These are phyloP conservation scores for Coptodon bakossiorum DNA, from an alignment of 2,113 vertebrate species.

Conservation along the genomic window DNA sequence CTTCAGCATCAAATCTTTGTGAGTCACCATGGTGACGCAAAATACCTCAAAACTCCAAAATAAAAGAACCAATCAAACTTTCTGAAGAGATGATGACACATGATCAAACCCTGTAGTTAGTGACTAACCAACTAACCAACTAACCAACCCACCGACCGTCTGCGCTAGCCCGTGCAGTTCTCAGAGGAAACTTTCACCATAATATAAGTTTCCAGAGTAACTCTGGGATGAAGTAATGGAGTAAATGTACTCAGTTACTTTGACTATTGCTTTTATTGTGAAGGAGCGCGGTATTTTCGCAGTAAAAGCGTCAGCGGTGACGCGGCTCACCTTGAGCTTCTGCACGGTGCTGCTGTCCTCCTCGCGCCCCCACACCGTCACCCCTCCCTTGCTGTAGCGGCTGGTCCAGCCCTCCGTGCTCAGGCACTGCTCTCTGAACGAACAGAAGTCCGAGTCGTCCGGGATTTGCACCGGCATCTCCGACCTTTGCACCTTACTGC, in stretches of 20 bases:
- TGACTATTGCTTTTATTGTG: neutral
- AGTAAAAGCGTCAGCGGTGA: neutral
- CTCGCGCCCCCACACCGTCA: slow-evolving; percentile 76
- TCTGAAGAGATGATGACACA: neutral
- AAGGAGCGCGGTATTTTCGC: neutral
- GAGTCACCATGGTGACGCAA: neutral
- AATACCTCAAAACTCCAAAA: neutral
- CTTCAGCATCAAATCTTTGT: neutral
- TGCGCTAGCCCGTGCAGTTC: neutral
- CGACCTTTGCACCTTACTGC: neutral
- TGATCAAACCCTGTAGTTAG: neutral
- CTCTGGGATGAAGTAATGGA: neutral
- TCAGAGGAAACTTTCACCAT: neutral
- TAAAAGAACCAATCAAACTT: neutral
- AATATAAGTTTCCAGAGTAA: neutral
- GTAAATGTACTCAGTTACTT: neutral
- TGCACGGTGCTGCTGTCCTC: slow-evolving; percentile 76
- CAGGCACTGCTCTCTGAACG: slow-evolving; percentile 80
- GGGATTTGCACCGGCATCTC: slow-evolving; percentile 80
- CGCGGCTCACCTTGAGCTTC: slow-evolving; percentile 80
- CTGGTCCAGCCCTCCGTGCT: slow-evolving; percentile 78
- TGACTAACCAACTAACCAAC: neutral
- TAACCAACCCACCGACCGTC: neutral
- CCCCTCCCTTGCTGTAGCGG: slow-evolving; percentile 76
- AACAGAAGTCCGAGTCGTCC: slow-evolving; percentile 79